phyloP scores from a whole-genome alignment of 64 coral and sea anemone species.

The Montipora cactus region DNA sequence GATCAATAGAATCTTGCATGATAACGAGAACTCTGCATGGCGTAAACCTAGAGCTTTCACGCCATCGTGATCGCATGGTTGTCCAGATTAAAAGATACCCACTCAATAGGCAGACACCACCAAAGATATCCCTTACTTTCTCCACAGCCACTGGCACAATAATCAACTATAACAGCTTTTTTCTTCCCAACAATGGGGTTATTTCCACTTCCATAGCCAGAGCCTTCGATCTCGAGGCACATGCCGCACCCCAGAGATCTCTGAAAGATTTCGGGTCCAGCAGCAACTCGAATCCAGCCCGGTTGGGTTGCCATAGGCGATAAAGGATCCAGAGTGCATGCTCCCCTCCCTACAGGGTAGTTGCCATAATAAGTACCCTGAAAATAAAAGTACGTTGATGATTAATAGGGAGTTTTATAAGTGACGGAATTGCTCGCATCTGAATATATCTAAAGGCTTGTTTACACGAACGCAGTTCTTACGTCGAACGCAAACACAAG shows the following conservation, averaged over 20 bases:
- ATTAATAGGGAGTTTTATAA: too few relatives aligned
- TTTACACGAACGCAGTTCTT: too few relatives aligned
- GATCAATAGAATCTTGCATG: too few relatives aligned
- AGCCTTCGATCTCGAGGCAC: slow-evolving; percentile 82
- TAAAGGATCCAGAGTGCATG: slow-evolving; percentile 73
- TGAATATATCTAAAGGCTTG: too few relatives aligned
- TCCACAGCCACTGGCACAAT: slow-evolving; percentile 67
- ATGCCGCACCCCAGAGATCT: slow-evolving; percentile 80
- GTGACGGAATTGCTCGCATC: too few relatives aligned
- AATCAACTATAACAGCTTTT: slow-evolving; percentile 74
- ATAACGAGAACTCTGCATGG: too few relatives aligned
- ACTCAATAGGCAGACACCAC: not conserved
- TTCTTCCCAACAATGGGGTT: slow-evolving; percentile 49
- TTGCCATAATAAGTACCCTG: slow-evolving; percentile 78
- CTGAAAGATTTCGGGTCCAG: slow-evolving; percentile 57
- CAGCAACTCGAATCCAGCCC: slow-evolving; percentile 81
- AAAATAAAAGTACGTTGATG: not conserved
- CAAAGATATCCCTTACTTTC: slow-evolving; percentile 33
- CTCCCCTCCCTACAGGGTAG: slow-evolving; percentile 31
- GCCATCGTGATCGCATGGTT: too few relatives aligned
- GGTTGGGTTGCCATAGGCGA: slow-evolving; percentile 73
- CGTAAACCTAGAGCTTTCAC: too few relatives aligned
- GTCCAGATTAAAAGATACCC: too few relatives aligned
- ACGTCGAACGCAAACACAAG: too few relatives aligned
- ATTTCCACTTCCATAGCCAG: slow-evolving; percentile 45